These are phyloP conservation scores for Centruroides sculpturatus DNA, from an alignment of 1,140 invertebrate species.

Conservation along the genomic window DNA sequence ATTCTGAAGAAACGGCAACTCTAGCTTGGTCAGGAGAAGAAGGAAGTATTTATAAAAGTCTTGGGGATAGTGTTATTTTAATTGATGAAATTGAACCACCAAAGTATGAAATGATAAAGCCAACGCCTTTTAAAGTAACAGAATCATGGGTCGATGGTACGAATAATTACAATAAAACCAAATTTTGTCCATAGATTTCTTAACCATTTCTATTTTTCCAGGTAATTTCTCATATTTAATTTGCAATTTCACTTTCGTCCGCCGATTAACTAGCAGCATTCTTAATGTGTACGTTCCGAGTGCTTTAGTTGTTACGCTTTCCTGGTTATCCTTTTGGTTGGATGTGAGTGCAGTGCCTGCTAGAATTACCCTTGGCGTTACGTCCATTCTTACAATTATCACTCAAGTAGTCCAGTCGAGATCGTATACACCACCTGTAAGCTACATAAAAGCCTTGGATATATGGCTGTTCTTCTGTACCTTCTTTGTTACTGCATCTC, in stretches of 20 bases:
- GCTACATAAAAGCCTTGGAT: slow-evolving; percentile 21
- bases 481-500: slow-evolving; percentile 28
- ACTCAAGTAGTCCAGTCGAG: slow-evolving; percentile 17
- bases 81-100: slow-evolving; percentile 5
- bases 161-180: not conserved
- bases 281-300: slow-evolving; percentile 19
- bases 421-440: slow-evolving; percentile 11
- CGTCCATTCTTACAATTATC: slow-evolving; percentile 19
- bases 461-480: slow-evolving; percentile 24
- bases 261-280: slow-evolving; percentile 13
- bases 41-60: not conserved
- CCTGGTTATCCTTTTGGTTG: slow-evolving; percentile 29
- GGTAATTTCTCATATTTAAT: slow-evolving; percentile 13
- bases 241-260: slow-evolving; percentile 17
- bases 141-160: slow-evolving; percentile 10
- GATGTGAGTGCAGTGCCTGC: slow-evolving; percentile 29
- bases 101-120: slow-evolving; percentile 2
- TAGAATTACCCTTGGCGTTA: slow-evolving; percentile 24
- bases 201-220: not conserved
- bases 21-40: slow-evolving; percentile 2
- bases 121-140: not conserved
- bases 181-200: not conserved
- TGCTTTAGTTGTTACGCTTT: slow-evolving; percentile 14
- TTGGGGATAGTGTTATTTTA: not conserved
- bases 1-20: slow-evolving; percentile 1